Conservation (phyloP, 2,888 invertebrate species). For the Tiphia femorata region DNA sequence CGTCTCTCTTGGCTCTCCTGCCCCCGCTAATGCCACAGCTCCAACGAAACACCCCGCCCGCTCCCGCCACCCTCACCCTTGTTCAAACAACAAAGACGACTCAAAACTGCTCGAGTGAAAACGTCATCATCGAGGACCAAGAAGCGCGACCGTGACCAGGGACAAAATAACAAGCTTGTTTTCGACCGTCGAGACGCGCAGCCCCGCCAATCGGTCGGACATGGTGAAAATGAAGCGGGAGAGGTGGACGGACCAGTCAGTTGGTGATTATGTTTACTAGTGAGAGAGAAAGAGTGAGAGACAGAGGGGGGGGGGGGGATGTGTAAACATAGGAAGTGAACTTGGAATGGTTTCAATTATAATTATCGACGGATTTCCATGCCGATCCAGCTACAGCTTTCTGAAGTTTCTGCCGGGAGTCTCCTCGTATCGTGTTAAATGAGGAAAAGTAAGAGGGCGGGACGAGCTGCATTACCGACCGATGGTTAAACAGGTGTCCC, state of each 20-base stretch:
- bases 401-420: no score
- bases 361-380: no score
- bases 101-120: no score
- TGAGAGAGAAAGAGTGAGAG: neutral
- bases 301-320: neutral
- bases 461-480: no score
- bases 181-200: constrained; percentile 17
- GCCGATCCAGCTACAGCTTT: no score
- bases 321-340: no score
- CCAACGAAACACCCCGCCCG: neutral
- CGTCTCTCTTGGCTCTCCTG: neutral
- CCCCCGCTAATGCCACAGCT: neutral
- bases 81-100: neutral
- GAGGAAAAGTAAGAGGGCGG: no score
- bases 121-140: constrained; percentile 4
- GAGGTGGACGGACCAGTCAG: no score
- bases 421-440: no score
- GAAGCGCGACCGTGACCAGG: constrained; percentile 27
- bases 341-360: no score
- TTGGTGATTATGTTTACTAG: no score
- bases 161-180: constrained; percentile 26
- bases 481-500: no score
- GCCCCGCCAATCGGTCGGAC: constrained; percentile 4
- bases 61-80: neutral
- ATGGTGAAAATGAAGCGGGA: neutral